phyloP scores from a whole-genome alignment of 2,113 vertebrate genomes.

The Furnarius figulus region DNA sequence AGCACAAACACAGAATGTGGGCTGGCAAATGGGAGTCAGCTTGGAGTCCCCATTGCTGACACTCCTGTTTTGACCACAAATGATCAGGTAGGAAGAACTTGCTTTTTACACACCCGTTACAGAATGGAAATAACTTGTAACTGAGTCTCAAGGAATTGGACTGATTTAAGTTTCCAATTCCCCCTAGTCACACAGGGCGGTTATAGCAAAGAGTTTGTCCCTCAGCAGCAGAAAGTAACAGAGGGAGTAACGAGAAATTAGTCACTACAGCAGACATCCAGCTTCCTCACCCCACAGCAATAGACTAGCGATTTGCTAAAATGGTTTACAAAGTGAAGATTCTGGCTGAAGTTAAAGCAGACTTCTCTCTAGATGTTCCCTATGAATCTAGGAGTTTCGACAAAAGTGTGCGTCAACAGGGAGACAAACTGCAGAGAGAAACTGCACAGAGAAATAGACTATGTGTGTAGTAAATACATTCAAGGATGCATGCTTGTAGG shows the following conservation, averaged over 20 bases:
- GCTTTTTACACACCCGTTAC: not conserved
- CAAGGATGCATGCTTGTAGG: not conserved
- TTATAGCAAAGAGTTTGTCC: not conserved
- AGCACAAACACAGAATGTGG: not conserved
- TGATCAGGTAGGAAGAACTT: not conserved
- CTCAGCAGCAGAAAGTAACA: not conserved
- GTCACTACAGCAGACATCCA: not conserved
- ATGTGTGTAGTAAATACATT: not conserved
- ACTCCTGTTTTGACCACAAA: not conserved
- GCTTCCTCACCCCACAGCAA: not conserved
- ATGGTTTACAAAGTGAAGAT: not conserved
- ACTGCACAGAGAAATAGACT: not conserved
- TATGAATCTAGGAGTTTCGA: not conserved
- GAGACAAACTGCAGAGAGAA: not conserved
- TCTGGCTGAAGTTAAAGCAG: not conserved
- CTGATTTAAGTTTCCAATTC: not conserved
- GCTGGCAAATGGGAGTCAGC: not conserved
- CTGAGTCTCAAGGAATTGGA: not conserved
- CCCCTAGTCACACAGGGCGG: fast-evolving
- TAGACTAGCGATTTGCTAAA: not conserved
- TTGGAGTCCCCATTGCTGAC: not conserved
- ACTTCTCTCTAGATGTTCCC: not conserved
- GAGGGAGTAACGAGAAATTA: not conserved
- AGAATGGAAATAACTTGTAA: not conserved
- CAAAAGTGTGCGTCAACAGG: not conserved